Conservation (phyloP, 2,113 vertebrate species). For the Clarias batrachus region DNA sequence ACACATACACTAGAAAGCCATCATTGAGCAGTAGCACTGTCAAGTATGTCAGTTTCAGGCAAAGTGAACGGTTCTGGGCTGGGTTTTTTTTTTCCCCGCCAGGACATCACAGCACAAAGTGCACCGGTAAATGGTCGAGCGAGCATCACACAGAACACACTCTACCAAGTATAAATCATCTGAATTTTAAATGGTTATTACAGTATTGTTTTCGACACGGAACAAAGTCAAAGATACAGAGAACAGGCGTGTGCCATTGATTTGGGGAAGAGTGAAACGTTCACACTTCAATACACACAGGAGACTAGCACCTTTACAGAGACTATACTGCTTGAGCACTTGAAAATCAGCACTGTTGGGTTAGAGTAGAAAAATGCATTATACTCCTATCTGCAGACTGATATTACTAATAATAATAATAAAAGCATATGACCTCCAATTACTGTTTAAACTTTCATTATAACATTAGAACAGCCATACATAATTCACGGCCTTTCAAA, state of each 20-base stretch:
- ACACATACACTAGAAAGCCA: conserved; percentile 56
- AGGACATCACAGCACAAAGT: conserved; percentile 2
- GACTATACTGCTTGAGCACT: conserved; percentile 1
- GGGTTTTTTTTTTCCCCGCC: not conserved
- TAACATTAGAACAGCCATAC: conserved; percentile 2
- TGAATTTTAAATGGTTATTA: conserved; percentile 16
- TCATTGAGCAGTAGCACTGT: conserved; percentile 51
- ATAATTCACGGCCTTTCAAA: not conserved
- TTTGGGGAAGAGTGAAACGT: not conserved
- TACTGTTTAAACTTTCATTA: not conserved
- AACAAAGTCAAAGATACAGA: conserved; percentile 41
- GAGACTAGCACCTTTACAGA: conserved; percentile 48
- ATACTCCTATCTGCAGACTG: not conserved
- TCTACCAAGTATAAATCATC: not conserved
- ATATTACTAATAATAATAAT: not conserved
- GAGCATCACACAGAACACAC: not conserved
- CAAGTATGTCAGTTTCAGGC: conserved; percentile 54
- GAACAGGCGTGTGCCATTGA: not conserved
- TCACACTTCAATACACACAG: not conserved
- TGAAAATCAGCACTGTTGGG: not conserved
- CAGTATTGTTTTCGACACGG: conserved; percentile 25
- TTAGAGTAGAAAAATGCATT: not conserved
- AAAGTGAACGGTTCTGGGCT: conserved; percentile 39
- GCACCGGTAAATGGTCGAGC: not conserved
- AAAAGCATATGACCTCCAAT: not conserved